Evolutionary conservation across 2,797 vertebrate genomes (phyloP), one percentile per base, ranked within the genome.

Genomic region (Cyclura pinguis): DNA sequence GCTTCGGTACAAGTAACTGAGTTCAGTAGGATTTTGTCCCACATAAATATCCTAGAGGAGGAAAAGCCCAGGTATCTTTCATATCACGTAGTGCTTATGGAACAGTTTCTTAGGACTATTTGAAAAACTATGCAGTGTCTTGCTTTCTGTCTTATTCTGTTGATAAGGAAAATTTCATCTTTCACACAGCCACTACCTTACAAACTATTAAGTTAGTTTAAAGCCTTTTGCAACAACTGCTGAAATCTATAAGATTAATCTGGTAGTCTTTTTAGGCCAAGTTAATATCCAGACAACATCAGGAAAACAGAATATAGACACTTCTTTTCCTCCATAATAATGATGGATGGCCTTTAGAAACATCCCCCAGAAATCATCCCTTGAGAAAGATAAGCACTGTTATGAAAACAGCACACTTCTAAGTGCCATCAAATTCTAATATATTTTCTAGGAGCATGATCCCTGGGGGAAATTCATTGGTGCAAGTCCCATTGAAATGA

Each of bases 351-450:
- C 14, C 76, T 80, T 55, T 69, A 76, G 78, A 87, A 86, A 29
- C 24, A 38, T 3, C 13, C n/a, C 10, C 42, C 42, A 38, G 78
- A 90, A 69, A 85, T 55, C 47, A 57, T 18, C 90, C 42, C 81
- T 91, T 90, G 88, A 76, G 89, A 82, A 29, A 50, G 14, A 69
- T n/a, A 0, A 1, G 16, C 47, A 74, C 85, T 89, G 86, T 76
- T 91, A 91, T 27, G 72, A 62, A 81, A 84, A 92, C 5, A 42
- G 20, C 76, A 88, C 90, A 76, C 95, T 89, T 88, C 82, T 20
- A 29, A 82, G 35, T 62, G 50, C 18, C 57, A 78, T 32, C 86
- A 90, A 95, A 90, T 74, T 42, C 59, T 64, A 35, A 50, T n/a
- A 52, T 64, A 82, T 93, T 95, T 92, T 93, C 91, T 73, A 62